Evolutionary conservation across 1,140 invertebrate genomes (phyloP).

Genomic region (Meteorus sp.): DNA sequence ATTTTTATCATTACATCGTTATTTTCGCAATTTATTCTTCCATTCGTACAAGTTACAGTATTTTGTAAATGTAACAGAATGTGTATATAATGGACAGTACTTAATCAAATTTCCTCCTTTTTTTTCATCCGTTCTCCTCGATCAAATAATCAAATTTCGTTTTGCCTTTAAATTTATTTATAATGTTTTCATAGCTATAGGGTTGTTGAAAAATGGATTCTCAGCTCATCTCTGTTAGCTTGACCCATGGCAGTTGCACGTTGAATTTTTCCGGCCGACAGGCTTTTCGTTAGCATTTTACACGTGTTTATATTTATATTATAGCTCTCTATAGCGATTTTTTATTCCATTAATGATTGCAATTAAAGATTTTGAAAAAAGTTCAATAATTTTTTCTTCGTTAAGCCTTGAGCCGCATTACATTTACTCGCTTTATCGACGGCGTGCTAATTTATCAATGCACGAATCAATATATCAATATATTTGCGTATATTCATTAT

Average conservation of each 20-base stretch:
- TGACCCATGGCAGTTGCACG: conserved; percentile 54
- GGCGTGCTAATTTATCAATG: conserved; percentile 2
- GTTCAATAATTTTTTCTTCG: conserved; percentile 22
- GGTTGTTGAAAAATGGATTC: conserved; percentile 48
- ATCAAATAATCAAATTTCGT: too few species aligned
- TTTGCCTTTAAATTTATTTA: not conserved
- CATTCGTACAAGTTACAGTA: conserved; percentile 22
- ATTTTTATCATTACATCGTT: not conserved
- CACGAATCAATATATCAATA: not conserved
- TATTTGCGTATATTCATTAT: conserved; percentile 29
- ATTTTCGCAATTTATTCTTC: not conserved
- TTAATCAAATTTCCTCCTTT: not conserved
- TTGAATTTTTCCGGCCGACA: conserved; percentile 50
- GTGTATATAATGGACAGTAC: conserved; percentile 29
- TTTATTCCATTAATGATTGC: conserved; percentile 28
- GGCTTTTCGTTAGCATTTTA: conserved; percentile 43
- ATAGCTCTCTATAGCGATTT: conserved; percentile 32
- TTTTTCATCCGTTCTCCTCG: not conserved
- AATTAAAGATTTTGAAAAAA: conserved; percentile 23
- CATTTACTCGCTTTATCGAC: conserved; percentile 11
- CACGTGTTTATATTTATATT: too few species aligned
- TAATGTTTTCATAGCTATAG: conserved; percentile 43
- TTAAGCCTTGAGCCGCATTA: conserved; percentile 13
- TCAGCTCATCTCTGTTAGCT: conserved; percentile 47
- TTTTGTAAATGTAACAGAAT: conserved; percentile 25